Base-by-base conservation (phyloP, 2,113 vertebrate genomes). In the Tympanuchus pallidicinctus region DNA sequence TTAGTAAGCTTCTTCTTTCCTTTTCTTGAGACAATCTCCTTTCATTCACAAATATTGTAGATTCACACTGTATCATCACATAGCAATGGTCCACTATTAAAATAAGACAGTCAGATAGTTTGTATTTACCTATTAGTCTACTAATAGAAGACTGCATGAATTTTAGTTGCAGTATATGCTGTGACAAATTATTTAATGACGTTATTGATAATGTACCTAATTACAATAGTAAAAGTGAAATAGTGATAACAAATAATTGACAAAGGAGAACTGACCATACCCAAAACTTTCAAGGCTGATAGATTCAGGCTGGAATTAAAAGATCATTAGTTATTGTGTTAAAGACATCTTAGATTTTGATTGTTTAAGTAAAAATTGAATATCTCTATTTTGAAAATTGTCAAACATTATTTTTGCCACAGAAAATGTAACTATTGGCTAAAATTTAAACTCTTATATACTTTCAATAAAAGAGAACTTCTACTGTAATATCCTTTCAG, bases 241-340 rank as follows among this genome's bases (percentile, higher is more conserved):
- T 74, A 64, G 60, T 25, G 25, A 27, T 19, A 57, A 32, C 25
- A 63, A 63, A 63, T 21, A 86, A 92, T 70, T 63, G 85, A 32
- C 17, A 74, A 66, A 70, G 11, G 38, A 54, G 8, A 88, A 56
- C 16, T 71, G 76, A 65, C 43, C 21, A 3, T 34, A 52, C 72
- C 47, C n/a, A 43, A 77, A 77, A 64, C 27, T 8, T 83, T 73
- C 30, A 47, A 78, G 60, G 32, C 22, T 82, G 67, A 59, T 32
- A 38, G 28, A 67, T 38, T 72, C 38, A 91, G n/a, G 64, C 3
- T n/a, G 11, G 43, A 79, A 91, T 81, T 66, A 75, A 92, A 93
- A 92, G 43, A n/a, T 65, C 48, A 48, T 88, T 69, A 63, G 47
- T 24, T 85, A n/a, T 21, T 81, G 32, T 88, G 36, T 74, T 63